These are phyloP conservation scores for Hedychridium roseum DNA, from an alignment of 2,888 invertebrate species.

Conservation along the genomic window DNA sequence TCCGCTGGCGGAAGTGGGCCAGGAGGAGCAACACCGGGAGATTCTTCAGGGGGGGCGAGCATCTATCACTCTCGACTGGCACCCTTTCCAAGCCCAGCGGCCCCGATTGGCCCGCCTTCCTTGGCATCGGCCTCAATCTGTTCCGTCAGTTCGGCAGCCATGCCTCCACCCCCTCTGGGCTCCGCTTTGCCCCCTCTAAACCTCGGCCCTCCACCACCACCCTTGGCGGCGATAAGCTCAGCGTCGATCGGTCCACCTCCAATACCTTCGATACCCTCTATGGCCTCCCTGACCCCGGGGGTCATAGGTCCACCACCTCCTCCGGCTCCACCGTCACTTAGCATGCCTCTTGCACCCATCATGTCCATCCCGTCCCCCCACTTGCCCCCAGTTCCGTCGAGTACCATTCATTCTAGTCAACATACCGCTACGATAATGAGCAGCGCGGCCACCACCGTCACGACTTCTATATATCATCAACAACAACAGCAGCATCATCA, in stretches of 20 bases:
- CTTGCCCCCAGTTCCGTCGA: constrained; percentile 48
- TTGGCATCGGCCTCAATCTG: constrained; percentile 47
- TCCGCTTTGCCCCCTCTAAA: constrained; percentile 43
- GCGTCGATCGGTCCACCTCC: constrained; percentile 47
- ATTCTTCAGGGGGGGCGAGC: constrained; percentile 27
- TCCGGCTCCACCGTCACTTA: constrained; percentile 34
- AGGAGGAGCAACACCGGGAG: constrained; percentile 15
- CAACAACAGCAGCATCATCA: constrained; percentile 34
- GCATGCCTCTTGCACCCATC: constrained; percentile 47
- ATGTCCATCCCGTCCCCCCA: constrained; percentile 54
- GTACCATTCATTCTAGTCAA: constrained; percentile 59
- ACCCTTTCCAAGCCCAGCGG: constrained; percentile 43
- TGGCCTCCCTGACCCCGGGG: constrained; percentile 40
- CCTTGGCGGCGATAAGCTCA: constrained; percentile 38
- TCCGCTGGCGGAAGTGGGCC: constrained; percentile 10
- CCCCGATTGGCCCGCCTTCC: constrained; percentile 46
- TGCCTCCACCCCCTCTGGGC: constrained; percentile 46
- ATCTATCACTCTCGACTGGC: constrained; percentile 51
- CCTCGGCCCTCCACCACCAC: constrained; percentile 41
- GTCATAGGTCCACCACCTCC: constrained; percentile 38
- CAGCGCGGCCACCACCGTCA: constrained; percentile 42
- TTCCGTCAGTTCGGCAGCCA: constrained; percentile 47
- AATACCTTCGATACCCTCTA: constrained; percentile 44
- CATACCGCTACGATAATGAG: constrained; percentile 49
- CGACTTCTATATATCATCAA: constrained; percentile 37